These are phyloP conservation scores for Gobionotothen gibberifrons DNA, from an alignment of 2,797 vertebrate species.

Conservation along the genomic window DNA sequence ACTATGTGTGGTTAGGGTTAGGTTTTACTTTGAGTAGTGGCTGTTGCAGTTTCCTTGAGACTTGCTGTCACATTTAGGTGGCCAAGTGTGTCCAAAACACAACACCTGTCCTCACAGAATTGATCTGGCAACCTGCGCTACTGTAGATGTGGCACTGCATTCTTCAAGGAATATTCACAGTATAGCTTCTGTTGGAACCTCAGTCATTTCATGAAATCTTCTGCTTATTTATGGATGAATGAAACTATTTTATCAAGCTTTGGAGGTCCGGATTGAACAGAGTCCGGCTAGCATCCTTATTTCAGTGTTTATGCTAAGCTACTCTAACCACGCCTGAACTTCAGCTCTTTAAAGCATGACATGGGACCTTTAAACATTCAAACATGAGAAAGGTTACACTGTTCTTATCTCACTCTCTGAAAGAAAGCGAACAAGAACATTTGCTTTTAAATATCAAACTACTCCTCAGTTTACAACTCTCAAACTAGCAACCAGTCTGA, in stretches of 20 bases:
- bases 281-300: neutral
- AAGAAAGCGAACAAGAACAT: neutral
- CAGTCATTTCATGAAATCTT: neutral
- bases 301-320: neutral
- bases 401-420: constrained; percentile 1
- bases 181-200: neutral
- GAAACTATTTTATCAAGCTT: neutral
- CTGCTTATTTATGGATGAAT: neutral
- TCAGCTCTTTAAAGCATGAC: neutral
- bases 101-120: neutral
- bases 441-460: neutral
- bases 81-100: neutral
- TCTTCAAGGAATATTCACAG: neutral
- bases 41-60: neutral
- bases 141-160: neutral
- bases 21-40: neutral
- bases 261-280: neutral
- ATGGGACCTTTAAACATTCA: neutral
- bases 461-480: neutral
- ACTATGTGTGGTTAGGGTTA: neutral
- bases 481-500: constrained; percentile 4
- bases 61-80: neutral
- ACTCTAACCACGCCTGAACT: neutral
- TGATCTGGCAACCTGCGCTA: constrained; percentile 1
- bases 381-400: neutral